Percentiles rank a stretch among this genome's conserved stretches.
Conservation (phyloP, 1,140 invertebrate genomes). For the Aphidius gifuensis region DNA sequence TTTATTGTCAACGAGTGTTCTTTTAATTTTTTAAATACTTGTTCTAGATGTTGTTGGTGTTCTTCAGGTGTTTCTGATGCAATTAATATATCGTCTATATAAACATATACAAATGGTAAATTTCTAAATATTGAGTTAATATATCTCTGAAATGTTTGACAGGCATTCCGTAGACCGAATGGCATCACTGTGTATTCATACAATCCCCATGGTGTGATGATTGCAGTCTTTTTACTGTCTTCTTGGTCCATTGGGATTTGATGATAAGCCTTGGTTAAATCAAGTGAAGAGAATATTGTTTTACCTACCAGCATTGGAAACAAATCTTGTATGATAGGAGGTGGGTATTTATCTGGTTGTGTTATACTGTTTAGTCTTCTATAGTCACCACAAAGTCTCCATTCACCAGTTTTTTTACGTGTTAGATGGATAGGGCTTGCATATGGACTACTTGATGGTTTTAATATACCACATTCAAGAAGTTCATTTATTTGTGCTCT, state of each 20-base stretch:
- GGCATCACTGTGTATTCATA: constrained; percentile 25
- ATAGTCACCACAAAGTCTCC: constrained; percentile 8
- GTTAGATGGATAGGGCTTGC: constrained; percentile 35
- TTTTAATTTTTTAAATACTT: constrained; percentile 4
- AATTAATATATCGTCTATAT: constrained; percentile 17
- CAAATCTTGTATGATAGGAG: constrained; percentile 31
- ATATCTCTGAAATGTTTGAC: neutral
- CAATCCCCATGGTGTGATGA: constrained; percentile 36
- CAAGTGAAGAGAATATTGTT: constrained; percentile 45
- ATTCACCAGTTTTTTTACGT: constrained; percentile 36
- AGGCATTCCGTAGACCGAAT: neutral
- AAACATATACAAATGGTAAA: neutral
- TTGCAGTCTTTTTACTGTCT: constrained; percentile 27
- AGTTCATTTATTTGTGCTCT: constrained; percentile 7
- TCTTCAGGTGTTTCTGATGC: constrained; percentile 2
- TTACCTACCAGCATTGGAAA: constrained; percentile 36
- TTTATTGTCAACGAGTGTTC: constrained; percentile 25
- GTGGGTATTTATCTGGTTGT: constrained; percentile 37
- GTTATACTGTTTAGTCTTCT: constrained; percentile 39
- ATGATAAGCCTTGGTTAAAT: constrained; percentile 33
- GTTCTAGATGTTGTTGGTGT: constrained; percentile 1
- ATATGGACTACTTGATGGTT: constrained; percentile 34
- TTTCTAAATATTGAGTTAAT: neutral
- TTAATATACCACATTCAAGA: neutral
- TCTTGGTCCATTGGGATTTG: constrained; percentile 26